Conservation (phyloP, 2,888 invertebrate species). For the Bimastos eiseni region DNA sequence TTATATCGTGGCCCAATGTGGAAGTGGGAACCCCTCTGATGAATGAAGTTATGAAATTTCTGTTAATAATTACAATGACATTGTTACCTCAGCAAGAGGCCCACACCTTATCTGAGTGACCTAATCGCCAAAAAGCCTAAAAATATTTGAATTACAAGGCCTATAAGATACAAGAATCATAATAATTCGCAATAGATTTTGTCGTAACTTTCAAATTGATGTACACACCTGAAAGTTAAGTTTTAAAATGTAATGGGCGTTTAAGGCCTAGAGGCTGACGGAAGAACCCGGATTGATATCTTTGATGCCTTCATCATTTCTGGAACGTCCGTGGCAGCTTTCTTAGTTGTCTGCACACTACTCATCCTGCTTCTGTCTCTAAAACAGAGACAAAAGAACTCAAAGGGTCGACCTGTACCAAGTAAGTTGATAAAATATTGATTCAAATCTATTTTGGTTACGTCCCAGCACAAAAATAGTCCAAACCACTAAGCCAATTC, state of each 20-base stretch:
- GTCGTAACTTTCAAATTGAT: background rate
- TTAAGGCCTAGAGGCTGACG: background rate
- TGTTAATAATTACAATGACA: too few relatives aligned
- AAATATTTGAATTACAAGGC: background rate
- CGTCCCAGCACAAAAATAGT: background rate
- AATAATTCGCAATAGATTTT: background rate
- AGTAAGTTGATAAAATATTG: background rate
- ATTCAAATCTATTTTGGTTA: background rate
- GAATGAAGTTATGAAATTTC: too few relatives aligned
- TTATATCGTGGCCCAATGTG: too few relatives aligned
- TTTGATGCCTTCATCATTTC: background rate
- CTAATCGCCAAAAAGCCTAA: too few relatives aligned
- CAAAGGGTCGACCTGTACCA: too few relatives aligned
- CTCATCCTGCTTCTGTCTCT: background rate
- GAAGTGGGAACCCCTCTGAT: too few relatives aligned
- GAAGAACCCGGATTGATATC: background rate
- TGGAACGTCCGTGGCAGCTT: background rate
- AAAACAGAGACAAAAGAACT: background rate
- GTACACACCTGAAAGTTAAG: background rate
- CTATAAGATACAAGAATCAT: background rate
- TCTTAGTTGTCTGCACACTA: background rate
- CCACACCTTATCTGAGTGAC: too few relatives aligned
- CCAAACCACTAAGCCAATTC: background rate
- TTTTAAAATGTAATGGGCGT: background rate
- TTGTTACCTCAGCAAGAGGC: too few relatives aligned